These are phyloP conservation scores for Lophochroa leadbeateri DNA, from an alignment of 2,113 vertebrate genomes.

Conservation along the genomic window DNA sequence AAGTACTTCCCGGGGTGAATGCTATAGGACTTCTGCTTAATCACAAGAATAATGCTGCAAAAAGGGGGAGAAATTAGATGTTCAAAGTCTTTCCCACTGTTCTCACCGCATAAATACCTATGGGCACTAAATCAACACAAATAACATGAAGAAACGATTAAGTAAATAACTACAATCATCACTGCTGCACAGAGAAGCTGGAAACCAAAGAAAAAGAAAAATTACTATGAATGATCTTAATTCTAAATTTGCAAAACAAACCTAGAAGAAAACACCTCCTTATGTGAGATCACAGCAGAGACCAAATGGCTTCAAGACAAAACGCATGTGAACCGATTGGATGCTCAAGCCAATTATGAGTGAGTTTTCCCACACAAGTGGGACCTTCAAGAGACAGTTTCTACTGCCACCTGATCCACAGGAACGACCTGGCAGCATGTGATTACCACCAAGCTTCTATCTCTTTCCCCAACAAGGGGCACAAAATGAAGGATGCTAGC, in stretches of 20 bases:
- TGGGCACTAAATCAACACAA: not conserved
- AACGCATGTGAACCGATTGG: rapidly evolving
- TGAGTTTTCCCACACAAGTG: not conserved
- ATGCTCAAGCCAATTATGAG: not conserved
- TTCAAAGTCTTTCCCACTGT: not conserved
- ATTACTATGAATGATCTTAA: not conserved
- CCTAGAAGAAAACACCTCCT: not conserved
- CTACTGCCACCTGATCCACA: not conserved
- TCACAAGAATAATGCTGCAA: not conserved
- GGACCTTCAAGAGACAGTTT: not conserved
- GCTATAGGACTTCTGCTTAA: not conserved
- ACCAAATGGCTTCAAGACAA: not conserved
- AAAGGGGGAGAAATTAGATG: not conserved
- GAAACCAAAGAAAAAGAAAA: not conserved
- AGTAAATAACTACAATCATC: not conserved
- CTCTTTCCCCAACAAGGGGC: not conserved
- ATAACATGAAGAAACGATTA: not conserved
- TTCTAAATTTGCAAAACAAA: not conserved
- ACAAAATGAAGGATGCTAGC: not conserved
- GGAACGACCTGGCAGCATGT: not conserved
- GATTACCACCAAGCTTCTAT: not conserved
- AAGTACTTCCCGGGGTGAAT: not conserved
- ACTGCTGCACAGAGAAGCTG: not conserved
- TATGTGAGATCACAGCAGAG: not conserved
- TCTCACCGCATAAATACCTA: not conserved